phyloP scores from a whole-genome alignment of 2,113 vertebrate genomes.

The Mormyrus lacerda region DNA sequence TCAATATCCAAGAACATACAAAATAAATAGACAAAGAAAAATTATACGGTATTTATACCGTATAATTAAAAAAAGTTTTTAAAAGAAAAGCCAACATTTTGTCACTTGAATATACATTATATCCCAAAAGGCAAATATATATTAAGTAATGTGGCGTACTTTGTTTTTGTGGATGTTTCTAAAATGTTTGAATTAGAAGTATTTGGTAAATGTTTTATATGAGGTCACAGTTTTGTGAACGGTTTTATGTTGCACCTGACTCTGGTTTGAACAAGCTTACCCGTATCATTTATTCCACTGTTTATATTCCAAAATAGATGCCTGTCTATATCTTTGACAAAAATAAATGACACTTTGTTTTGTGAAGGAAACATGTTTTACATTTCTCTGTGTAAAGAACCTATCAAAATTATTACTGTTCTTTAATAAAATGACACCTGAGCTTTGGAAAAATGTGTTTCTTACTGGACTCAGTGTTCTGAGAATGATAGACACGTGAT shows the following conservation, averaged over 20 bases:
- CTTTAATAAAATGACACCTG: constrained; percentile 21
- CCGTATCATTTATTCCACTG: constrained; percentile 42
- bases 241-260: constrained; percentile 40
- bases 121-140: constrained; percentile 37
- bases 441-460: neutral
- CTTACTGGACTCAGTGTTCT: neutral
- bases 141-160: constrained; percentile 48
- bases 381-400: constrained; percentile 22
- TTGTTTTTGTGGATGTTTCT: constrained; percentile 48
- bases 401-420: constrained; percentile 12
- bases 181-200: constrained; percentile 51
- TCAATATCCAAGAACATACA: neutral
- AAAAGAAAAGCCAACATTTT: constrained; percentile 15
- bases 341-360: constrained; percentile 34
- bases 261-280: constrained; percentile 46
- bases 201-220: constrained; percentile 36
- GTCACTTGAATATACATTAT: constrained; percentile 28
- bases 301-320: constrained; percentile 47
- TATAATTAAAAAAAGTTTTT: no score
- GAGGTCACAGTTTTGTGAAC: constrained; percentile 27
- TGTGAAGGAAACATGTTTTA: constrained; percentile 41
- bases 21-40: neutral
- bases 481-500: neutral
- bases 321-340: constrained; percentile 37
- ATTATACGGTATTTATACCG: neutral